Evolutionary conservation across 2,797 vertebrate genomes (phyloP).

Genomic region (Carduelis carduelis): DNA sequence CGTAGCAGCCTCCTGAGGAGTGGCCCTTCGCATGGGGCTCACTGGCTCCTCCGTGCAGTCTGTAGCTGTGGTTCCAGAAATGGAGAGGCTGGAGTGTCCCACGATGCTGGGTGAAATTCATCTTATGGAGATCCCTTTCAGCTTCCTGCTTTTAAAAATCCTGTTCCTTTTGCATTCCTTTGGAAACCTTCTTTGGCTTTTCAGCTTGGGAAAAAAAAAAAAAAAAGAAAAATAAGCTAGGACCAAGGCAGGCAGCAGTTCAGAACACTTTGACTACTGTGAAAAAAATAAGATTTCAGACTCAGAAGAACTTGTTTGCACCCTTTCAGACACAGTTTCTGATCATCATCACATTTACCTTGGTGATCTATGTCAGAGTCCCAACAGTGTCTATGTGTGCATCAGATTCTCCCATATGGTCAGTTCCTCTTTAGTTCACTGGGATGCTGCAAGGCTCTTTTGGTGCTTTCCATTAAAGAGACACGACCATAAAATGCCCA

Average conservation of each 20-base stretch:
- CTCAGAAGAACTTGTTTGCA: not conserved
- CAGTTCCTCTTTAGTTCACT: not conserved
- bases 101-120: constrained; percentile 80
- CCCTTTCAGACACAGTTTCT: not conserved
- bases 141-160: constrained; percentile 14
- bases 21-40: constrained; percentile 72
- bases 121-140: constrained; percentile 29
- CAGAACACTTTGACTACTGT: not conserved
- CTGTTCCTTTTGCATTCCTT: not conserved
- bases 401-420: not conserved
- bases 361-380: not conserved
- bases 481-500: not conserved
- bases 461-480: not conserved
- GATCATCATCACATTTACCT: not conserved
- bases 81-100: constrained; percentile 71
- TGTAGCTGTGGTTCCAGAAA: constrained; percentile 76
- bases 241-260: not conserved
- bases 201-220: not conserved
- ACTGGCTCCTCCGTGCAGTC: constrained; percentile 42
- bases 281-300: not conserved
- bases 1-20: constrained; percentile 82
- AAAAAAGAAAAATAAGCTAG: not conserved
- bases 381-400: not conserved
- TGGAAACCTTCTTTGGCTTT: constrained; percentile 9
- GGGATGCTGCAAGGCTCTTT: not conserved